phyloP scores from a whole-genome alignment of 2,888 invertebrate genomes.

The Odontothrips loti region DNA sequence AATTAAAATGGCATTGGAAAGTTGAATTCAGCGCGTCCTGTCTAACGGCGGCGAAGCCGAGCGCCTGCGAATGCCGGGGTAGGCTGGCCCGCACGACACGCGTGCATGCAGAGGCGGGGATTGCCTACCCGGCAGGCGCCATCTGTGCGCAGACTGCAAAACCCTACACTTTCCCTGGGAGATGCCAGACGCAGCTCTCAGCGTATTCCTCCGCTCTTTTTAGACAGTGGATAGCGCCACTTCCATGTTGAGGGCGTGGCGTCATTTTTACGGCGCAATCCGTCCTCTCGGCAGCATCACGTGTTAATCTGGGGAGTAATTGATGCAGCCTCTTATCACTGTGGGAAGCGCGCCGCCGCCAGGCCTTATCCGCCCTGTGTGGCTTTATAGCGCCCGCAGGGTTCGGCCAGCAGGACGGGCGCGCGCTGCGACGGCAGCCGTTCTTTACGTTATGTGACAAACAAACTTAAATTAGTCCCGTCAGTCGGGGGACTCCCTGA shows the following conservation, averaged over 20 bases:
- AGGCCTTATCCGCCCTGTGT: not conserved
- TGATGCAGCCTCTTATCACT: constrained; percentile 5
- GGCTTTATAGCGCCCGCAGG: constrained; percentile 1
- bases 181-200: too few relatives aligned
- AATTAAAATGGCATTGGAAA: too few relatives aligned
- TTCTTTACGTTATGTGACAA: constrained; percentile 23
- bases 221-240: too few relatives aligned
- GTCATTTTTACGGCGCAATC: not conserved
- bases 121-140: too few relatives aligned
- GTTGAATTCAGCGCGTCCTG: too few relatives aligned
- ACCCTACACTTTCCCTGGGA: too few relatives aligned
- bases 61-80: too few relatives aligned
- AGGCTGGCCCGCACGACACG: too few relatives aligned
- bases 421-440: not conserved
- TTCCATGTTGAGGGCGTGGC: not conserved
- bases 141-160: too few relatives aligned
- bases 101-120: too few relatives aligned
- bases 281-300: not conserved
- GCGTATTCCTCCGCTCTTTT: too few relatives aligned
- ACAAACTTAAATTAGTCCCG: constrained; percentile 21
- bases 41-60: too few relatives aligned
- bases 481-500: not conserved
- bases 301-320: constrained; percentile 10
- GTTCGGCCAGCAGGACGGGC: not conserved
- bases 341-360: not conserved